Conservation (phyloP, 2,113 vertebrate genomes). For the Mirza zaza region DNA sequence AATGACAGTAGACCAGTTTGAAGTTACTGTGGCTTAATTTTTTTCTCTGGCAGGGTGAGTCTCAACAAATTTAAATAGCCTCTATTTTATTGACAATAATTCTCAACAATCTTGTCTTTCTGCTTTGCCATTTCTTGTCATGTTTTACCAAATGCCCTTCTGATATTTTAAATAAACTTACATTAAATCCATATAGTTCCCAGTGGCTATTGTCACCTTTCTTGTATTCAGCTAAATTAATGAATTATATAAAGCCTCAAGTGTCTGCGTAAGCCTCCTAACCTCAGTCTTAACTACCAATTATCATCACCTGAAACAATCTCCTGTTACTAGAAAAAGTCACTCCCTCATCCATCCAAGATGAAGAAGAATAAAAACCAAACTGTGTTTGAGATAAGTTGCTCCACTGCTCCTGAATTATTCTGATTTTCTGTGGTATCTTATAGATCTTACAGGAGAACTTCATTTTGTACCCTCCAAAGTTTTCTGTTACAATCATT, state of each 20-base stretch:
- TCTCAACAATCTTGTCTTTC: not conserved
- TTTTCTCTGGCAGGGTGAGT: not conserved
- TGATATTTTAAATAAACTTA: not conserved
- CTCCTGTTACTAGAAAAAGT: not conserved
- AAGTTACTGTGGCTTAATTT: not conserved
- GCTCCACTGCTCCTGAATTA: too few species aligned
- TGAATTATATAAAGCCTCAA: not conserved
- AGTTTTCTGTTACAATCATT: not conserved
- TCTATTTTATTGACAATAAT: not conserved
- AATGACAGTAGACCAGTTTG: not conserved
- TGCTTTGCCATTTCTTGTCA: not conserved
- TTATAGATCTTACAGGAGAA: not conserved
- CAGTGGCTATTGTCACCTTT: not conserved
- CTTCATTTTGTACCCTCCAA: not conserved
- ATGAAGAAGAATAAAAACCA: not conserved
- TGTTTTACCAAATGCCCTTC: not conserved
- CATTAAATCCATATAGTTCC: not conserved
- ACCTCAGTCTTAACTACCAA: not conserved
- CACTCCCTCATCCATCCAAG: too few species aligned
- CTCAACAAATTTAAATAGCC: too few species aligned
- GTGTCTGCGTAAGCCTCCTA: not conserved
- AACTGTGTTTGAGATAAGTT: not conserved
- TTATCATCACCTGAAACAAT: not conserved
- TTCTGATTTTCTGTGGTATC: not conserved
- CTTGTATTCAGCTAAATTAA: not conserved